phyloP scores from a whole-genome alignment of 1,140 invertebrate genomes.

The Drosophila triauraria region DNA sequence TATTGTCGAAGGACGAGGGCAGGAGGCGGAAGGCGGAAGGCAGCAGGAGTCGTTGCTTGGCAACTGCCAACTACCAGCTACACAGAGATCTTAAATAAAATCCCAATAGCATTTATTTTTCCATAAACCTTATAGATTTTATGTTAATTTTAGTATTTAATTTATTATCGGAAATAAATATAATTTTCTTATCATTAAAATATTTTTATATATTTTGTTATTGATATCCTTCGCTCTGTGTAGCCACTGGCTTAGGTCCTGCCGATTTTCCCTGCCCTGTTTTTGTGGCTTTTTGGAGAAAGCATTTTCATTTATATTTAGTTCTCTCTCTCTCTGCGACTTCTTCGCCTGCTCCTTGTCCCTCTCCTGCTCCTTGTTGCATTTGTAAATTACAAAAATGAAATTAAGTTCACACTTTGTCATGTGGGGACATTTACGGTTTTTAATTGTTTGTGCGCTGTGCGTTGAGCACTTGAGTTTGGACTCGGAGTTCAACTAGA shows the following conservation, averaged over 20 bases:
- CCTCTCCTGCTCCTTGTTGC: constrained; percentile 38
- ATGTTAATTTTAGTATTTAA: no score
- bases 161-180: no score
- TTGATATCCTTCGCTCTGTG: background rate
- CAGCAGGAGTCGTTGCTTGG: background rate
- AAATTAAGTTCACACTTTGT: constrained; percentile 84
- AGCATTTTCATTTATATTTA: constrained; percentile 83
- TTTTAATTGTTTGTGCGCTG: constrained; percentile 76
- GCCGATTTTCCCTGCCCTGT: constrained; percentile 35
- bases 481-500: background rate
- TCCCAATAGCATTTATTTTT: no score
- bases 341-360: background rate
- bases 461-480: constrained; percentile 39
- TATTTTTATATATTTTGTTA: no score
- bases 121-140: no score
- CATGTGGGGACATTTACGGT: constrained; percentile 82
- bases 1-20: constrained; percentile 58
- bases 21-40: background rate
- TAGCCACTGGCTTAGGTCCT: constrained; percentile 9
- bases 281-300: constrained; percentile 73
- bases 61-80: constrained; percentile 4
- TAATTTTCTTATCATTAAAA: no score
- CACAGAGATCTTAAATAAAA: background rate
- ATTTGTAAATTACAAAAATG: constrained; percentile 83
- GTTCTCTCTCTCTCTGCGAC: constrained; percentile 30